phyloP scores from a whole-genome alignment of 1,140 invertebrate species.

The Drosophila guanche region DNA sequence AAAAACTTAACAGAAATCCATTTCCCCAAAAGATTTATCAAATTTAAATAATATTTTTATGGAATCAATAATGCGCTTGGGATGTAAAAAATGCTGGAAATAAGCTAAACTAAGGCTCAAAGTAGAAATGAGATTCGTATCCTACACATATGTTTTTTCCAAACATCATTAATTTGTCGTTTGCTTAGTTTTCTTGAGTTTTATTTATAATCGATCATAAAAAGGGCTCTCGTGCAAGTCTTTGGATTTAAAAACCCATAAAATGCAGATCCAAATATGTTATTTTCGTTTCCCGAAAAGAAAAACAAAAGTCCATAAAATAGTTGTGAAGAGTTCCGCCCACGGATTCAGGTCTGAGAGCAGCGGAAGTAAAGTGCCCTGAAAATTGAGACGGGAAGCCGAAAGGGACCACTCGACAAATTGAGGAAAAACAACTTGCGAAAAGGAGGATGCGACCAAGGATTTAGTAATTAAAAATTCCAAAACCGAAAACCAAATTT shows the following conservation, averaged over 20 bases:
- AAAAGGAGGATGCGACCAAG: constrained; percentile 62
- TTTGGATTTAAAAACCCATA: constrained; percentile 64
- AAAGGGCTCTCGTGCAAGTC: constrained; percentile 22
- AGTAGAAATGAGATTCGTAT: too few relatives aligned
- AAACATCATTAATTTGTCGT: constrained; percentile 1
- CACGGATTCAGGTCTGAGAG: background rate
- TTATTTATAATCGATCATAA: constrained; percentile 54
- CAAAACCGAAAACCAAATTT: constrained; percentile 19
- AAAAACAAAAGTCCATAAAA: constrained; percentile 59
- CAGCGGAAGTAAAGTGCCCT: constrained; percentile 54
- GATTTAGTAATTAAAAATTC: constrained; percentile 64
- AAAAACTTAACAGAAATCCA: constrained; percentile 22
- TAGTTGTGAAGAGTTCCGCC: constrained; percentile 64
- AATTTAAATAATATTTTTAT: too few relatives aligned
- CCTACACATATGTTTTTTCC: too few relatives aligned
- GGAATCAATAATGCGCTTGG: too few relatives aligned
- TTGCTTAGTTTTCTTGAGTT: constrained; percentile 23
- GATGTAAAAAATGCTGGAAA: too few relatives aligned
- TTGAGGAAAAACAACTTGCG: constrained; percentile 51
- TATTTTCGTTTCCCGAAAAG: constrained; percentile 61
- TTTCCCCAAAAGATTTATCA: background rate
- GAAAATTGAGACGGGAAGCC: constrained; percentile 45
- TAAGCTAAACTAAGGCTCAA: too few relatives aligned
- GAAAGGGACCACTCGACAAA: constrained; percentile 23
- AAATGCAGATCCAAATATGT: constrained; percentile 60